Base-by-base conservation (phyloP, 2,888 invertebrate species). In the Drosophila mayaguana region DNA sequence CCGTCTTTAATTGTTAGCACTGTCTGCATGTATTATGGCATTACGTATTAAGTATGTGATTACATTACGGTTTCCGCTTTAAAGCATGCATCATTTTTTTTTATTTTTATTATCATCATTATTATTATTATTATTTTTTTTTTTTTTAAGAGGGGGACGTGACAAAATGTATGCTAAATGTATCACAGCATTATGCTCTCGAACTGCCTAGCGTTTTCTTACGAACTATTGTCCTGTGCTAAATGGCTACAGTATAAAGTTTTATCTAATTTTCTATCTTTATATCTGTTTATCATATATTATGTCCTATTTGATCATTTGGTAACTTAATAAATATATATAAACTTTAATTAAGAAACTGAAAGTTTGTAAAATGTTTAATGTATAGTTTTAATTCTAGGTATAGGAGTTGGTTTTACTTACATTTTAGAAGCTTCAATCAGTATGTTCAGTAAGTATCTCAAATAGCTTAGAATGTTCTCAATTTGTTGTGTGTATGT, bases 141-240 rank as follows among this genome's bases (percentile, higher is more conserved):
- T 43, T 45, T 22, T n/a, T 46, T 11, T 20, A 38, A 32, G 16
- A 22, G 42, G 45, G 45, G 34, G 45, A 72, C 72, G 70, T 28
- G 28, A 28, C 59, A 60, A 66, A 63, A 55, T 28, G 75, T 86
- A 77, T 83, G 88, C 90, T 90, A 85, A 89, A 89, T 90, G 90
- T 90, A 91, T 90, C 91, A 91, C 90, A 90, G 91, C 91, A 87
- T 83, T 85, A 87, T 90, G 85, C 86, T 81, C 85, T 80, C 80
- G 88, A 83, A 88, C 80, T 86, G 81, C 84, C 84, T 87, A 89
- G 77, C 86, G 74, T 83, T 72, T 75, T 77, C 88, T 88, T 90
- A 89, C 69, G 67, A 80, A 74, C 89, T 87, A 89, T 84, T 80
- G 72, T 83, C 78, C 78, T 81, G 64, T 63, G 70, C 72, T 81